Conservation (phyloP, 2,113 vertebrate species). For the Carassius auratus region DNA sequence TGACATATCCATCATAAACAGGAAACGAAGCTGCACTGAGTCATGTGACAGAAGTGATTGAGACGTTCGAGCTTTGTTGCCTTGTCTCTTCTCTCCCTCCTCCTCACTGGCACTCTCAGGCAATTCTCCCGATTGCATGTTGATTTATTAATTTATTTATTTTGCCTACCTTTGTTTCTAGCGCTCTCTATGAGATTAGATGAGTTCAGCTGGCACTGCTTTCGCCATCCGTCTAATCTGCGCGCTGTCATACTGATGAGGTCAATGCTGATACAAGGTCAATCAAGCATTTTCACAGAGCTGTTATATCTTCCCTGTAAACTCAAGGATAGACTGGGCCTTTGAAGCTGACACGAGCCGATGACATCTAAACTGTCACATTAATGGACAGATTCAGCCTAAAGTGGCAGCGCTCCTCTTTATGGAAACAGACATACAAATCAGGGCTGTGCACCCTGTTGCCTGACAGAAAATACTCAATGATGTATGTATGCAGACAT, state of each 20-base stretch:
- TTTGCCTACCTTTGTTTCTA: slow-evolving; percentile 40
- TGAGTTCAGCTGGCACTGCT: slow-evolving; percentile 38
- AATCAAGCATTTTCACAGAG: slow-evolving; percentile 49
- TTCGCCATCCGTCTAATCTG: slow-evolving; percentile 37
- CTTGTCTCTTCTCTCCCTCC: not conserved
- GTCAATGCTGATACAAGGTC: slow-evolving; percentile 48
- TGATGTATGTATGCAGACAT: slow-evolving; percentile 19
- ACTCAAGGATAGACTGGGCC: not conserved
- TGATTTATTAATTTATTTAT: slow-evolving; percentile 53
- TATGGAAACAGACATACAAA: not conserved
- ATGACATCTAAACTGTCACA: not conserved
- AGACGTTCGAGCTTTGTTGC: not conserved
- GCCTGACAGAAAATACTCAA: slow-evolving; percentile 3
- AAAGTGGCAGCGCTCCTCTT: not conserved
- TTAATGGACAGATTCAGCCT: not conserved
- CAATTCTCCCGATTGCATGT: slow-evolving; percentile 48
- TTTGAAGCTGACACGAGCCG: not conserved
- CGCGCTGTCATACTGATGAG: slow-evolving; percentile 24
- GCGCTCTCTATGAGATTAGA: slow-evolving; percentile 43
- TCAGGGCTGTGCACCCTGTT: too few species aligned
- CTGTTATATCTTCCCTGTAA: slow-evolving; percentile 29
- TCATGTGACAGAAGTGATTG: slow-evolving; percentile 11
- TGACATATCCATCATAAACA: slow-evolving; percentile 30
- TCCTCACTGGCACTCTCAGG: not conserved
- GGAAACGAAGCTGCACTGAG: slow-evolving; percentile 14